Conservation (phyloP, 2,888 invertebrate species). For the Sinopyrophorus schimmeli region DNA sequence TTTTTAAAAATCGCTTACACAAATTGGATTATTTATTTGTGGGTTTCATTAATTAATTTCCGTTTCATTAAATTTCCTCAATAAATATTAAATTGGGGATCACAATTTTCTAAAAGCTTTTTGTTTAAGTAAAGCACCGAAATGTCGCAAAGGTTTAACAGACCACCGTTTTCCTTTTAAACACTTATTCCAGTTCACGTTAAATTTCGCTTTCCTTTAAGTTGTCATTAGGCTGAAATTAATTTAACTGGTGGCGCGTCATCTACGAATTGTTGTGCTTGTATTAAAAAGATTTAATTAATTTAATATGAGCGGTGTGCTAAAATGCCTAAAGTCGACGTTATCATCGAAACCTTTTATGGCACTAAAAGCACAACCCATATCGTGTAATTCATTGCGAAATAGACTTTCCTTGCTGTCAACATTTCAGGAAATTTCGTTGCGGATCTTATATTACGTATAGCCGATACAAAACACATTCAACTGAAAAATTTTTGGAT, state of each 20-base stretch:
- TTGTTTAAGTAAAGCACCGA: not conserved
- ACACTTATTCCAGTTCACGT: slow-evolving; percentile 12
- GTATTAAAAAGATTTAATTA: too few relatives aligned
- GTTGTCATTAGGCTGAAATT: slow-evolving; percentile 15
- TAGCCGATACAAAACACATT: too few relatives aligned
- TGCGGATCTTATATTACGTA: too few relatives aligned
- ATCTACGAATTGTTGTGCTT: slow-evolving; percentile 6
- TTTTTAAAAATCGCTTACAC: too few relatives aligned
- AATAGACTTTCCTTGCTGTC: too few relatives aligned
- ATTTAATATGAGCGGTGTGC: too few relatives aligned
- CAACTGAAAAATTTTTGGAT: too few relatives aligned
- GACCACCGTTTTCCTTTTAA: slow-evolving; percentile 9
- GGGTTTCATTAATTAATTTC: slow-evolving; percentile 14
- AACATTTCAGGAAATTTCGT: too few relatives aligned
- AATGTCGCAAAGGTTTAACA: not conserved
- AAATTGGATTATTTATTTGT: slow-evolving; percentile 5
- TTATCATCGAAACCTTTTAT: too few relatives aligned
- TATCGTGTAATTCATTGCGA: too few relatives aligned
- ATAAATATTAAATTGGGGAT: slow-evolving; percentile 8
- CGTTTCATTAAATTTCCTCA: slow-evolving; percentile 10
- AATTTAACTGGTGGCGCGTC: slow-evolving; percentile 5
- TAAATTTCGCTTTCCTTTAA: slow-evolving; percentile 15
- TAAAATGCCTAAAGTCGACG: too few relatives aligned
- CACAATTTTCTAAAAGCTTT: slow-evolving; percentile 3
- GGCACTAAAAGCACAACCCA: too few relatives aligned